Base-by-base conservation (phyloP, 1,140 invertebrate species). In the Lutraria rhynchaena region DNA sequence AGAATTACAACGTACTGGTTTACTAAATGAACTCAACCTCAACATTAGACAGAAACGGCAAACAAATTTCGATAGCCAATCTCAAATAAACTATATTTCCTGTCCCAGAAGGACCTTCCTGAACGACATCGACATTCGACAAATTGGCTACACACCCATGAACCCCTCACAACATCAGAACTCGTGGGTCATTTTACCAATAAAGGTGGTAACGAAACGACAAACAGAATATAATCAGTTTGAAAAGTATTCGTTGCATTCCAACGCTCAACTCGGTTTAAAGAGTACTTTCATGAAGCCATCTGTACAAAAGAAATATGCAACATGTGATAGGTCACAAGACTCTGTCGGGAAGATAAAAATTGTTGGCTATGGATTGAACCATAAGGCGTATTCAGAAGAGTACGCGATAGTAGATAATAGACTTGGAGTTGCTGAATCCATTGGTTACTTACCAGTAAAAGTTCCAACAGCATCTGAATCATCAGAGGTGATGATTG, bases 341-440 rank as follows among this genome's bases (percentile, higher is more conserved):
- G 57, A 46, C 17, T 53, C 73, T 44, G 61, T 82, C 24, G 89
- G 89, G 3, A 85, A 83, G 35, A 80, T 90, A 3, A 89, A 82
- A 29, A 61, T 90, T 31, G 83, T 85, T 49, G 84, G 87, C 7
- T 77, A 80, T 57, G 89, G 89, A 22, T 58, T 89, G 4, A 89
- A 89, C 75, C 87, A 89, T 74, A 74, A 86, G 27, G 88, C 87
- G 3, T 41, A 55, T 15, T 87, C 89, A 60, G 77, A 86, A 35
- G 89, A 90, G 61, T 86, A 85, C 35, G 84, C 85, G 15, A 77
- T 90, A 7, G 70, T 88, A 7, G 89, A 90, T 57, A 86, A 85
- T 53, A 75, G 88, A 51, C 80, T 88, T 35, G 88, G 86, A 41
- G 75, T 88, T 13, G 82, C 88, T 0, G 80, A 85, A 58, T 63